Conservation (phyloP, 2,888 invertebrate species). For the Spatulosminthurus flaviceps region DNA sequence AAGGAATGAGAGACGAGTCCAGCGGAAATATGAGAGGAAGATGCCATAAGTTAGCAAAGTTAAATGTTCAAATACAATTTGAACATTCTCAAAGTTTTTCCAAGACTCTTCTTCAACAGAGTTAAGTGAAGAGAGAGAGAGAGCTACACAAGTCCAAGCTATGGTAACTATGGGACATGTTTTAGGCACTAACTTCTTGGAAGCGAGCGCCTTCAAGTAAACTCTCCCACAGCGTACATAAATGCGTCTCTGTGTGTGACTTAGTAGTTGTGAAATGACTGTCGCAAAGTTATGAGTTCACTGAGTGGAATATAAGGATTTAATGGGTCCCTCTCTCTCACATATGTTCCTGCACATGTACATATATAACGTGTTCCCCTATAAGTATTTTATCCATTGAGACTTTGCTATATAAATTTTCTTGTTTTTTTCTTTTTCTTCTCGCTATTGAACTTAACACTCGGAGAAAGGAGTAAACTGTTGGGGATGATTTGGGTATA, state of each 20-base stretch:
- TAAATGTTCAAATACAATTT: slow-evolving; percentile 44
- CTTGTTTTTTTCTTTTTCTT: too few relatives aligned
- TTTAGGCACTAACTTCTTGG: neutral
- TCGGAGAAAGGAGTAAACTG: neutral
- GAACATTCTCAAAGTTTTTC: slow-evolving; percentile 36
- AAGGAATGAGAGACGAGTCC: slow-evolving; percentile 38
- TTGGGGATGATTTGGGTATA: neutral
- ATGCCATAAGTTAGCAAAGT: slow-evolving; percentile 44
- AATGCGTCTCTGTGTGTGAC: slow-evolving; percentile 37
- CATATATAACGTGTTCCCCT: neutral
- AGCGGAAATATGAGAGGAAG: slow-evolving; percentile 40
- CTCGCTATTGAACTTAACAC: neutral
- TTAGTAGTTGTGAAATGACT: slow-evolving; percentile 38
- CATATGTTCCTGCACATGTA: slow-evolving; percentile 24
- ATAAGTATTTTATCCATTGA: too few relatives aligned
- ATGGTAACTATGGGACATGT: neutral
- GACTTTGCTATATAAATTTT: too few relatives aligned
- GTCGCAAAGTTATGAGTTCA: slow-evolving; percentile 36
- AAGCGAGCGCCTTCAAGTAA: neutral
- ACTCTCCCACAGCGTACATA: slow-evolving; percentile 37
- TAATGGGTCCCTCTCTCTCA: slow-evolving; percentile 31
- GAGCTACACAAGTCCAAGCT: neutral
- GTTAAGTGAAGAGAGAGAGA: neutral
- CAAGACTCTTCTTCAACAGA: neutral
- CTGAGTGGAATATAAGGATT: slow-evolving; percentile 31